Evolutionary conservation across 2,888 invertebrate species (phyloP).

Genomic region (Parnassius apollo): DNA sequence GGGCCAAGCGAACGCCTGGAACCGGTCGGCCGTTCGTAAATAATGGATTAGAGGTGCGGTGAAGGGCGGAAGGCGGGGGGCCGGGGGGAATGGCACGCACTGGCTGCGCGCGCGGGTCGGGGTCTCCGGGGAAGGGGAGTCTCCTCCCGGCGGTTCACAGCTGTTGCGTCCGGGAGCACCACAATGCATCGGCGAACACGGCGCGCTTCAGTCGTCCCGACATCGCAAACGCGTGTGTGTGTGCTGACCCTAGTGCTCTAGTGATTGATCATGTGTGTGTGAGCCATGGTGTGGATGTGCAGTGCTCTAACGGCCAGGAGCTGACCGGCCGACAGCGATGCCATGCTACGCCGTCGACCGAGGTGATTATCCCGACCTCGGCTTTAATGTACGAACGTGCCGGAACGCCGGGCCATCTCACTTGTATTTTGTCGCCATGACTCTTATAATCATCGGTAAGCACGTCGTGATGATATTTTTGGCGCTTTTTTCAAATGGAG

Average conservation of each 20-base stretch:
- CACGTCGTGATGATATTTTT: conserved; percentile 48
- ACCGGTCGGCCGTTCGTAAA: conserved; percentile 79
- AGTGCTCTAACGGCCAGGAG: conserved; percentile 58
- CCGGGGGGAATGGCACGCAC: conserved; percentile 61
- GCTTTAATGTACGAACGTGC: conserved; percentile 67
- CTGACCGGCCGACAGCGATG: conserved; percentile 57
- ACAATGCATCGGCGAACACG: conserved; percentile 77
- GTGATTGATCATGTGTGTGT: conserved; percentile 49
- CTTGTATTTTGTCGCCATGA: conserved; percentile 44
- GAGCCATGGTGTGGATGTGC: conserved; percentile 67
- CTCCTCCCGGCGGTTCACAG: conserved; percentile 66
- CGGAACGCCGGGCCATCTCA: conserved; percentile 46
- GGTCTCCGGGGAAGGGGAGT: conserved; percentile 59
- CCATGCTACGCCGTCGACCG: conserved; percentile 77
- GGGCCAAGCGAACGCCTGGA: conserved; percentile 74
- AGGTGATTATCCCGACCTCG: conserved; percentile 75
- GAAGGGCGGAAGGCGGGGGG: conserved; percentile 54
- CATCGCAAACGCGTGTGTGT: conserved; percentile 46
- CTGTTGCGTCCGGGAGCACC: conserved; percentile 79
- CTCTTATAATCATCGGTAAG: conserved; percentile 57
- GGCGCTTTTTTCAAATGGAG: conserved; percentile 52
- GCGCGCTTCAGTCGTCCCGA: conserved; percentile 62
- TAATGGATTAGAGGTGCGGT: conserved; percentile 78
- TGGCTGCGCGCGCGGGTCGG: conserved; percentile 44
- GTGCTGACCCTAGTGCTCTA: conserved; percentile 41